A percentile compares a stretch with the other conserved stretches of the same genome.
These are phyloP conservation scores for Rugalucina vietnamica DNA, from an alignment of 2,888 invertebrate species.

Conservation along the genomic window DNA sequence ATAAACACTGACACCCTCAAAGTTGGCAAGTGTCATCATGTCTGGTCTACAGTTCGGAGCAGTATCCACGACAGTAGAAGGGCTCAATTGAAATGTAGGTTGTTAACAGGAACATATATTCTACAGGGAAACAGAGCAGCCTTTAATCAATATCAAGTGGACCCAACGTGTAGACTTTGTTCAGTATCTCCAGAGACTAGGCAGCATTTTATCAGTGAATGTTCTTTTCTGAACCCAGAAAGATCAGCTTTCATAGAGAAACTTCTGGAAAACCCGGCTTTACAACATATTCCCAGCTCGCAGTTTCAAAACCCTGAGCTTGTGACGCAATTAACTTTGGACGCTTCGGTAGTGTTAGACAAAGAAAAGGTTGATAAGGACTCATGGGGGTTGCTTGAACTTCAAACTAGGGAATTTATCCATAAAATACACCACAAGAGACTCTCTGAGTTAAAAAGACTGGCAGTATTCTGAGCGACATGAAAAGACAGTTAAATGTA, in stretches of 20 bases:
- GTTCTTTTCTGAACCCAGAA: background rate
- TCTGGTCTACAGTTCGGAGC: background rate
- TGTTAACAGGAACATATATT: background rate
- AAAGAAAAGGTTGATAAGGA: background rate
- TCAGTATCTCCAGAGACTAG: background rate
- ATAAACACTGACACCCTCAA: background rate
- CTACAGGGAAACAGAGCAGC: background rate
- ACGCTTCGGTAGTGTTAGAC: too few species aligned
- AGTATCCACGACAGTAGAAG: background rate
- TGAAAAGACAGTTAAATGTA: too few species aligned
- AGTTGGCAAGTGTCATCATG: background rate
- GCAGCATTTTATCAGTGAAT: background rate
- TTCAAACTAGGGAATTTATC: background rate
- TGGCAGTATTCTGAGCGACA: too few species aligned
- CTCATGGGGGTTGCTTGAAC: background rate
- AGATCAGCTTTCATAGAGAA: background rate
- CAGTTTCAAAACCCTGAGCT: background rate
- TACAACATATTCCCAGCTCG: background rate
- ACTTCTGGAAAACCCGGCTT: background rate
- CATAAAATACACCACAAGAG: background rate
- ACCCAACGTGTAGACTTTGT: background rate
- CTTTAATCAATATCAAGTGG: background rate
- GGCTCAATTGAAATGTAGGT: background rate
- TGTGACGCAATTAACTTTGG: background rate
- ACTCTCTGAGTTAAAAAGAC: too few species aligned